phyloP scores from a whole-genome alignment of 2,888 invertebrate species.

The Kuschelorhynchus macadamiae region DNA sequence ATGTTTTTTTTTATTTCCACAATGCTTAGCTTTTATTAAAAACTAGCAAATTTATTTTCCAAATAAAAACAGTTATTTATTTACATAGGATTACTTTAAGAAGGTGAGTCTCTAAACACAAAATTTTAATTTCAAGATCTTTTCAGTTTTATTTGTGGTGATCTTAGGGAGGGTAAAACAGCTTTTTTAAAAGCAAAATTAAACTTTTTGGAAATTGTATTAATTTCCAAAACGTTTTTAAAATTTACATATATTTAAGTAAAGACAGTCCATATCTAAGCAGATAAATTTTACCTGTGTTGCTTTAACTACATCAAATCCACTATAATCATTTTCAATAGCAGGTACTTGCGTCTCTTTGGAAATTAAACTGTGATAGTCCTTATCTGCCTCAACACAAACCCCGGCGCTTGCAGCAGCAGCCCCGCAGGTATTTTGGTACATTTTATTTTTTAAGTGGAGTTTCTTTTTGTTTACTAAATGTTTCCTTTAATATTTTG shows the following conservation, averaged over 20 bases:
- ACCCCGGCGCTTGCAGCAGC: constrained; percentile 77
- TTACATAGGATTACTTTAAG: no score
- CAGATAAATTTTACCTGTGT: constrained; percentile 78
- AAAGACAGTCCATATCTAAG: no score
- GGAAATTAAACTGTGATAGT: constrained; percentile 74
- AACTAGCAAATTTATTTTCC: no score
- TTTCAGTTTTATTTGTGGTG: not conserved
- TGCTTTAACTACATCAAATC: constrained; percentile 93
- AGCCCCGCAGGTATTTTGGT: constrained; percentile 81
- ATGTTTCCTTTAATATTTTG: constrained; percentile 16
- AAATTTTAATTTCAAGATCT: no score
- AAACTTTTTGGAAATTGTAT: not conserved
- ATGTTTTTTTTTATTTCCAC: no score
- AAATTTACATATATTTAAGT: no score
- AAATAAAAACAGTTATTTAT: no score
- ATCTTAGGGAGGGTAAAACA: not conserved
- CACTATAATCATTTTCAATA: constrained; percentile 81
- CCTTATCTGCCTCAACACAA: constrained; percentile 75
- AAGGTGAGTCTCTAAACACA: no score
- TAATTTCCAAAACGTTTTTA: not conserved
- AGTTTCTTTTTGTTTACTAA: constrained; percentile 35
- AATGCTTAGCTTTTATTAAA: no score
- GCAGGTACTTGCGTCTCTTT: constrained; percentile 76
- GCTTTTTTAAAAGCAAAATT: not conserved
- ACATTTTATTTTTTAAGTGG: constrained; percentile 68